Evolutionary conservation across 2,888 invertebrate genomes (phyloP).

Genomic region (Cyclophora punctaria): DNA sequence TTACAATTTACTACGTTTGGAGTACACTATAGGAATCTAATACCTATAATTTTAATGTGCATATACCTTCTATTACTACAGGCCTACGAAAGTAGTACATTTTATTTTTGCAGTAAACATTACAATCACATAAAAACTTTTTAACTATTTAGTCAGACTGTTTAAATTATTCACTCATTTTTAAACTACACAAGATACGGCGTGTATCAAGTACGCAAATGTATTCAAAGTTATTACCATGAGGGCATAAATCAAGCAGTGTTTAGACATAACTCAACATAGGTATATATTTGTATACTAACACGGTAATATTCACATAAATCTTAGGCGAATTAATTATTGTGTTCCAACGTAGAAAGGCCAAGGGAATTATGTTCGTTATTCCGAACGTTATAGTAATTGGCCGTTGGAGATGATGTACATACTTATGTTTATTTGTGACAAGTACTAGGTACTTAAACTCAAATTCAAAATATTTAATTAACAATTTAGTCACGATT

Average conservation of each 20-base stretch:
- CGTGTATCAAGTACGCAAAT: conserved; percentile 29
- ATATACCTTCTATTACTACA: too few species aligned
- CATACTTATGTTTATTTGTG: background rate
- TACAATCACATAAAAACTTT: too few species aligned
- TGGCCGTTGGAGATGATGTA: background rate
- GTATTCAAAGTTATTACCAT: conserved; percentile 35
- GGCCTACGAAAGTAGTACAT: too few species aligned
- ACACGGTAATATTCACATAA: conserved; percentile 65
- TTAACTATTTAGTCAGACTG: too few species aligned
- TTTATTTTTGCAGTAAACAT: too few species aligned
- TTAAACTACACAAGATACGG: background rate
- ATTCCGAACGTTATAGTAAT: background rate
- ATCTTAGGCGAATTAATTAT: conserved; percentile 66
- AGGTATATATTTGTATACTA: conserved; percentile 11
- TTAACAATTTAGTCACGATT: too few species aligned
- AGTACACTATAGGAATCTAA: too few species aligned
- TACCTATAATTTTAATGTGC: too few species aligned
- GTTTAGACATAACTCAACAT: conserved; percentile 28
- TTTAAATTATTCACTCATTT: too few species aligned
- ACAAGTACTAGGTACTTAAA: too few species aligned
- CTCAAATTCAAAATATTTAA: too few species aligned
- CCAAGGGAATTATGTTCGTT: background rate
- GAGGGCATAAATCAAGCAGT: conserved; percentile 35
- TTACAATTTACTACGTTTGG: too few species aligned
- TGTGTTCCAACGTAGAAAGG: conserved; percentile 27